Evolutionary conservation across 2,888 invertebrate species (phyloP), one percentile per base, ranked within the genome.

Genomic region (Caenorhabditis doughertyi): DNA sequence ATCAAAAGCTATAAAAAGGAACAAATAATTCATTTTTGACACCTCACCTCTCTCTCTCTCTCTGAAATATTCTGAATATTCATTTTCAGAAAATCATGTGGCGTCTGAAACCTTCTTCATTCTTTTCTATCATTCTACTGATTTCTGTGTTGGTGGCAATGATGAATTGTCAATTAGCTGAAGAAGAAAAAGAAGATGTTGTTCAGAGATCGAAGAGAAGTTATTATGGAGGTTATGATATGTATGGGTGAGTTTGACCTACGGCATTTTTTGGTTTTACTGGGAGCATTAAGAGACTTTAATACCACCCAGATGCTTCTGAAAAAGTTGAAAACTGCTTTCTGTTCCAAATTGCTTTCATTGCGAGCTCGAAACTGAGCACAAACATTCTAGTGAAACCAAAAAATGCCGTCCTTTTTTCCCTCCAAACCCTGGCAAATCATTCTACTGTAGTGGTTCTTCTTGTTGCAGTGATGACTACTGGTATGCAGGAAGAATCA

Each of bases 401-500:
- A 11, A 9, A 18, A 32, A 35, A 5, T 49, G 49, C 18, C 49
- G 23, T 49, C 21, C 18, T 49, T 1, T 3, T 49, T 49, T 21
- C 21, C 4, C 18, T 18, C 5, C 11, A 51, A 25, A 11, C n/a
- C 25, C 13, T 25, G n/a, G 25, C 27, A 25, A 23, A 60, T 25
- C 11, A n/a, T 23, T 27, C 56, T 47, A 39, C 35, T 76, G 65
- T 77, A 81, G 81, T 39, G 65, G 64, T 47, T 65, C 65, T 47
- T 65, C 65, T 51, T 82, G 79, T 85, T 84, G 70, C 83, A 87
- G 87, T 44, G 89, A 89, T 51, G 88, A 89, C 77, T 90, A 83
- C 76, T 91, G 91, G 91, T 91, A 90, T 72, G 87, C 87, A n/a
- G 91, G 91, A 18, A 84, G 91, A 1, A 86, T 91, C n/a, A 85